Evolutionary conservation across 2,888 invertebrate species (phyloP), one percentile per base, ranked within the genome.

Genomic region (Mesoligia furuncula): DNA sequence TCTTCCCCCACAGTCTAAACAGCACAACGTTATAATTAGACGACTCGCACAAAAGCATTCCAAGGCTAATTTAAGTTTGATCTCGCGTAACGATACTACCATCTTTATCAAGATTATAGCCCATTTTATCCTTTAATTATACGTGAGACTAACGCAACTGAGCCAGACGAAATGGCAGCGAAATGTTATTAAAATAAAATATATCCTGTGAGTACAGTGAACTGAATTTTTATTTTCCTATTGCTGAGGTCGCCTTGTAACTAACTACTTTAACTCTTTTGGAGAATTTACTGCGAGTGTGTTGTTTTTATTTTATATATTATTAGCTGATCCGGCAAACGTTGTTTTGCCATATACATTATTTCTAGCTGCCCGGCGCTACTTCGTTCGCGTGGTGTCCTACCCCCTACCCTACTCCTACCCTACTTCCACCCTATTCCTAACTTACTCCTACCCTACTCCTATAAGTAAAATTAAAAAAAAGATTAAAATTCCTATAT

Each of bases 101-200:
- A 79, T 84, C 84, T 85, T 73, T 84, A 86, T 87, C 87, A 81
- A 76, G 85, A 87, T 86, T 72, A 86, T 75, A 70, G 73, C 57
- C 72, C 74, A 79, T 81, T 86, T 81, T 75, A 84, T 85, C 70
- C 72, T 79, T 71, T 77, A 87, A 85, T 86, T 85, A 87, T 83
- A 85, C 78, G 82, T 62, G 85, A 74, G 72, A 54, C 62, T 70
- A 70, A 76, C 57, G 61, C 66, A n/a, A 80, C 64, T 71, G 77
- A 77, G 68, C 48, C 79, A 79, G 65, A 77, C 64, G 75, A 75
- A 86, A 87, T 80, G 73, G 66, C 51, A 42, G 76, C 68, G 45
- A 65, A 80, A 82, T 85, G 82, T 73, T 77, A 87, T 79, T 75
- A 77, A 86, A 36, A 36, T 36, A 36, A 36, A 36, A 86, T 87